phyloP scores from a whole-genome alignment of 2,888 invertebrate genomes.

The Agonum fuliginosum region DNA sequence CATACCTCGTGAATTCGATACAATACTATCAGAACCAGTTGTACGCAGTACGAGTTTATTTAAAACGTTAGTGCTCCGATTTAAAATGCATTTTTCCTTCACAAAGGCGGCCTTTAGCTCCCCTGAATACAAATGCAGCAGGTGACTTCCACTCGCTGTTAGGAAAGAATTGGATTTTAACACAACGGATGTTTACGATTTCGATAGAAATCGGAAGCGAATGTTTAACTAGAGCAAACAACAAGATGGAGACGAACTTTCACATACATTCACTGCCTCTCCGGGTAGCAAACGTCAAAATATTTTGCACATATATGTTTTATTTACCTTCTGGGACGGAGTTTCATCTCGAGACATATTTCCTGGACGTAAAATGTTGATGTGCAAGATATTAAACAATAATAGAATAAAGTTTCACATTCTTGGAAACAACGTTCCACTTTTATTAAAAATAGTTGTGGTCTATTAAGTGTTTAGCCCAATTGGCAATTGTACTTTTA shows the following conservation, averaged over 20 bases:
- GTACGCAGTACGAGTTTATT: conserved; percentile 7
- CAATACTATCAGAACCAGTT: background rate
- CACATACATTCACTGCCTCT: background rate
- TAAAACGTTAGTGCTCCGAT: conserved; percentile 33
- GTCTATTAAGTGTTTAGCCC: no score
- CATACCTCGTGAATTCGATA: background rate
- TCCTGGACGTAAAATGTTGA: no score
- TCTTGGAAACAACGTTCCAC: no score
- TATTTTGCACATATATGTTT: conserved; percentile 26
- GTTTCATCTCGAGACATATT: no score
- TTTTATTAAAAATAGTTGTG: no score
- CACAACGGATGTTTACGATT: conserved; percentile 54
- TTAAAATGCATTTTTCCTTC: conserved; percentile 33
- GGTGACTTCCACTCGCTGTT: no score
- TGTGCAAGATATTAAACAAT: no score
- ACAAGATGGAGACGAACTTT: conserved; percentile 10
- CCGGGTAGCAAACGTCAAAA: conserved; percentile 25
- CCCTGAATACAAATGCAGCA: conserved; percentile 29
- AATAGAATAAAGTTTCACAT: no score
- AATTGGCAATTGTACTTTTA: no score
- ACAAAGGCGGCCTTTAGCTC: background rate
- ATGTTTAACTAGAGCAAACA: conserved; percentile 31
- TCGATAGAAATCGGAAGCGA: conserved; percentile 51
- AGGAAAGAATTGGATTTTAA: conserved; percentile 52
- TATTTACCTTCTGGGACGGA: conserved; percentile 27